Evolutionary conservation across 2,888 invertebrate genomes (phyloP), one percentile per base, ranked within the genome.

Genomic region (Erebia aethiops): DNA sequence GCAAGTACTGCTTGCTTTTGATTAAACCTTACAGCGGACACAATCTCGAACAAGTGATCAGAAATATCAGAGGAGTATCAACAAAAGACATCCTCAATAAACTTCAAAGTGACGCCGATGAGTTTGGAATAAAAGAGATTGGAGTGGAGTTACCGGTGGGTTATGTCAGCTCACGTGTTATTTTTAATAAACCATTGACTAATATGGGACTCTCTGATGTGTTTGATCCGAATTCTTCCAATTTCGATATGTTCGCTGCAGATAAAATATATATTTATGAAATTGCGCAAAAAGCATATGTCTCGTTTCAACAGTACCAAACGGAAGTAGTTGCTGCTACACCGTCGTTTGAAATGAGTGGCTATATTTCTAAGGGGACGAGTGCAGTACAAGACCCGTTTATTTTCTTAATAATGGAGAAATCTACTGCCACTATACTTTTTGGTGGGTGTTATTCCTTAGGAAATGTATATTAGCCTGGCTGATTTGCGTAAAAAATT

Each of bases 161-260:
- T 61, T 16, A 3, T 2, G 16, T n/a, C 10, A 43, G 5, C 3
- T 46, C 18, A 16, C 94, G 79, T 96, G 87, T 96, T 4, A 92
- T 92, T 1, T 79, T 96, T 74, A 95, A 95, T 77, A 84, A 86
- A 43, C 89, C 95, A 2, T 83, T 96, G 41, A 90, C 92, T 71
- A 85, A 93, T 68, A 95, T 96, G 95, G 96, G 96, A n/a, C 94
- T 96, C 2, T 87, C 82, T 41, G 95, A 96, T 77, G 89, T 96
- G 2, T 96, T 97, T 80, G 93, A 95, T 21, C 8, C 4, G 3
- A 57, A 26, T 21, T 43, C 14, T 4, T 43, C 66, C 13, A 66
- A 66, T 26, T 56, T 66, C 66, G 16, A 54, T 16, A 43, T 43
- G 10, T 21, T 66, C 0, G 66, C 56, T 66, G n/a, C 21, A 14